These are phyloP conservation scores for Caenorhabditis imperialis DNA, from an alignment of 2,888 invertebrate species.

Conservation along the genomic window DNA sequence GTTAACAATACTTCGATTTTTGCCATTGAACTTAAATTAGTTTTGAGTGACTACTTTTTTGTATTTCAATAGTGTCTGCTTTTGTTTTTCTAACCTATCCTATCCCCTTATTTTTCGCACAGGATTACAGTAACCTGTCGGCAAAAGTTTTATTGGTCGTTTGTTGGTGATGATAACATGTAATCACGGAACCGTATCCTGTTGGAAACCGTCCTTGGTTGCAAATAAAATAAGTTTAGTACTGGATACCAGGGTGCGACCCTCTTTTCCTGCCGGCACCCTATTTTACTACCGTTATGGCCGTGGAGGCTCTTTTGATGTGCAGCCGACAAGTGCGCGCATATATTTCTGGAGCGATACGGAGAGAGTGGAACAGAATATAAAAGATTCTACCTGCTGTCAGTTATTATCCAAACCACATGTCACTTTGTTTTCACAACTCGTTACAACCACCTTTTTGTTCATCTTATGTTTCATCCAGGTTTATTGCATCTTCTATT, in stretches of 20 bases:
- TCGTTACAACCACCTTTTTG: conserved; percentile 54
- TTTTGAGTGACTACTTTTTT: too few species aligned
- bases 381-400: conserved; percentile 57
- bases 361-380: conserved; percentile 6
- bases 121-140: conserved; percentile 38
- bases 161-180: conserved; percentile 37
- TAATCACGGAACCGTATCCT: conserved; percentile 44
- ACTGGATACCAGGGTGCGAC: conserved; percentile 37
- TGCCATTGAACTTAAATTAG: too few species aligned
- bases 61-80: neutral
- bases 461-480: conserved; percentile 26
- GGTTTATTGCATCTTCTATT: conserved; percentile 25
- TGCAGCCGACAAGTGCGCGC: conserved; percentile 55
- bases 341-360: conserved; percentile 29
- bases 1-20: too few species aligned
- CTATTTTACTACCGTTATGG: conserved; percentile 57
- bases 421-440: conserved; percentile 61
- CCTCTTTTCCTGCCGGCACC: conserved; percentile 4
- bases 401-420: conserved; percentile 61
- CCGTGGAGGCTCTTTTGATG: conserved; percentile 61
- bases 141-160: conserved; percentile 26
- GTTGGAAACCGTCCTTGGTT: conserved; percentile 28
- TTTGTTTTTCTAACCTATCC: neutral
- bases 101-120: neutral
- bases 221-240: conserved; percentile 20